Percentiles rank a stretch among this genome's conserved stretches.
phyloP scores from a whole-genome alignment of 2,888 invertebrate genomes.

The Conomelus anceps region DNA sequence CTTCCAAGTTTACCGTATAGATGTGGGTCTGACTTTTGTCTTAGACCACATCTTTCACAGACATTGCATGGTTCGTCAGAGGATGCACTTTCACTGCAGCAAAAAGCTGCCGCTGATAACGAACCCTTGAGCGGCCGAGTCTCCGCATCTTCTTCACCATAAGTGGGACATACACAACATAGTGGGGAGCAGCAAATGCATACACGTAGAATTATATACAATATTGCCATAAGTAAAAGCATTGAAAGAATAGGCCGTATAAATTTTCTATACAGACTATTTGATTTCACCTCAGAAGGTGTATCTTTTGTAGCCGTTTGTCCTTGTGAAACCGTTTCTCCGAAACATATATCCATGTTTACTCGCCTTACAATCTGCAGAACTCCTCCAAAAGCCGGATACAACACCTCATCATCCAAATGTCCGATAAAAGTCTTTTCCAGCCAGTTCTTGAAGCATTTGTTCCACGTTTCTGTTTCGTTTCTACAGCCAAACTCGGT shows the following conservation, averaged over 20 bases:
- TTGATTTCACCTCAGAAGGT: not conserved
- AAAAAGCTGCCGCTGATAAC: not conserved
- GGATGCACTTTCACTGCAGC: not conserved
- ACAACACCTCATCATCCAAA: not conserved
- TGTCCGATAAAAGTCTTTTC: slow-evolving; percentile 28
- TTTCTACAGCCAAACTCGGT: not conserved
- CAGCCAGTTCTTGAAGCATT: slow-evolving; percentile 49
- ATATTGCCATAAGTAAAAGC: not conserved
- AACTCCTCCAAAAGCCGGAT: not conserved
- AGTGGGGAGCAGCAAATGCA: not conserved
- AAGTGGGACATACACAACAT: not conserved
- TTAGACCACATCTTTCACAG: not conserved
- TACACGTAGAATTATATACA: not conserved
- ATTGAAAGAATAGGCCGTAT: not conserved
- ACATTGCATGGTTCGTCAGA: not conserved
- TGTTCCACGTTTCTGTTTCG: slow-evolving; percentile 16
- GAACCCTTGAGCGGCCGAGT: not conserved
- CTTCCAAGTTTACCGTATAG: not conserved
- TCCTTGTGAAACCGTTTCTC: not conserved
- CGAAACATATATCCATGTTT: not conserved
- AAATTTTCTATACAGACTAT: not conserved
- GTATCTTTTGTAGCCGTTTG: not conserved
- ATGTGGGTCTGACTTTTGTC: not conserved
- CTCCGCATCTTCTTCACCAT: not conserved
- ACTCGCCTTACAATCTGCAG: not conserved